phyloP scores from a whole-genome alignment of 2,888 invertebrate genomes.

The Platypus cylindrus region DNA sequence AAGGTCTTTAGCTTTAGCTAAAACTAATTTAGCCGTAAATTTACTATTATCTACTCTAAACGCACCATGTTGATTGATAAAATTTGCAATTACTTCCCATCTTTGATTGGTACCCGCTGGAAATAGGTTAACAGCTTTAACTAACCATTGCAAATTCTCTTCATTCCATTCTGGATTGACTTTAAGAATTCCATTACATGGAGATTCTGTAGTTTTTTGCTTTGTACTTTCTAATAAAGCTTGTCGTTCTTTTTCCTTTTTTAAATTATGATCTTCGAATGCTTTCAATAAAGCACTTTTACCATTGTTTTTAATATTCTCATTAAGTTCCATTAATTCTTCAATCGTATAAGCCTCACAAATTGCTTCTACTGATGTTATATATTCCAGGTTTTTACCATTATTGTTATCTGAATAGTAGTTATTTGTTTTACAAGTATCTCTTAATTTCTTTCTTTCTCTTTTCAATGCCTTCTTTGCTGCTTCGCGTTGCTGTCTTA shows the following conservation, averaged over 20 bases:
- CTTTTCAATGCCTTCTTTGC: conserved; percentile 77
- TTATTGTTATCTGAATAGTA: conserved; percentile 63
- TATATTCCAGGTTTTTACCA: conserved; percentile 62
- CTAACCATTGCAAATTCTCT: conserved; percentile 76
- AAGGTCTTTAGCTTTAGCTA: conserved; percentile 90
- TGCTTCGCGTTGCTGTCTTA: conserved; percentile 74
- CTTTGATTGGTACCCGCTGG: conserved; percentile 93
- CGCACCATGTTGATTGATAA: conserved; percentile 77
- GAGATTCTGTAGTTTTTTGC: conserved; percentile 33
- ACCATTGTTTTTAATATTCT: conserved; percentile 51
- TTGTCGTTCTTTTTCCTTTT: conserved; percentile 64
- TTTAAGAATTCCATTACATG: conserved; percentile 37
- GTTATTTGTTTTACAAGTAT: conserved; percentile 66
- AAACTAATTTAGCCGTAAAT: conserved; percentile 80
- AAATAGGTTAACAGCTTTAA: conserved; percentile 95
- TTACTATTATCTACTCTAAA: conserved; percentile 42
- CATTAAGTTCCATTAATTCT: conserved; percentile 67
- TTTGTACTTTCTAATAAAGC: conserved; percentile 43
- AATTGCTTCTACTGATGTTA: conserved; percentile 86
- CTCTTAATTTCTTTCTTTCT: conserved; percentile 69
- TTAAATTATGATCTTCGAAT: conserved; percentile 58
- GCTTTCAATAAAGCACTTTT: conserved; percentile 53
- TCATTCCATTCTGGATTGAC: conserved; percentile 62
- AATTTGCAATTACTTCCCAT: conserved; percentile 78
- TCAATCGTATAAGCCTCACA: conserved; percentile 64